Evolutionary conservation across 2,888 invertebrate genomes (phyloP), one percentile per base, ranked within the genome.

Genomic region (Gnatocerus cornutus): DNA sequence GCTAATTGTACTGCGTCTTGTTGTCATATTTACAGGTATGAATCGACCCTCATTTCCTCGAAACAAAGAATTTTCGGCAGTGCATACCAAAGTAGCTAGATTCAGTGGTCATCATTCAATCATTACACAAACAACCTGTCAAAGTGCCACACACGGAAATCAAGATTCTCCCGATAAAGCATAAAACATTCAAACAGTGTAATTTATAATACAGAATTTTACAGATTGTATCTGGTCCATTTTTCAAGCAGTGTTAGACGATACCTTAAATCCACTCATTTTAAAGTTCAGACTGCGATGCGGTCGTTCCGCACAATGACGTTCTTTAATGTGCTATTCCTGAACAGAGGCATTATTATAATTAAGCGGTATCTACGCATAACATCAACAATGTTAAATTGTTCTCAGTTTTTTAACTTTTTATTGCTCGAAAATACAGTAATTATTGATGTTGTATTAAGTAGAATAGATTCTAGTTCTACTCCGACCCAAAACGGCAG

Each of bases 331-430:
- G 76, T 71, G 71, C 72, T 76, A 74, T 77, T 77, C 76, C 74
- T 73, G 79, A 79, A 79, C 76, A 77, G 76, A 75, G 64, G 69
- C 71, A 71, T 78, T 77, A 77, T 78, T 78, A 78, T 78, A 80
- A 79, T 79, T 79, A 79, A 75, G 74, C 72, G 70, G 73, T 79
- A 79, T 80, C 80, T 77, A 77, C 78, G 74, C 75, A 77, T 77
- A 76, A 71, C 77, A 79, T 80, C 80, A 78, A 79, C 79, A 77
- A 76, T 78, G 76, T 78, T 77, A 74, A 77, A 75, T 76, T 77
- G 77, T 76, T 77, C 74, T 74, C 74, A 70, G 71, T 74, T 78
- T 73, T 73, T 70, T 73, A 41, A 48, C 58, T 68, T 68, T 66
- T 71, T 66, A 68, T 63, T 66, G 69, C 59, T 39, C 45, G 12